Base-by-base conservation (phyloP, 1,140 invertebrate species). In the Tribolium castaneum region DNA sequence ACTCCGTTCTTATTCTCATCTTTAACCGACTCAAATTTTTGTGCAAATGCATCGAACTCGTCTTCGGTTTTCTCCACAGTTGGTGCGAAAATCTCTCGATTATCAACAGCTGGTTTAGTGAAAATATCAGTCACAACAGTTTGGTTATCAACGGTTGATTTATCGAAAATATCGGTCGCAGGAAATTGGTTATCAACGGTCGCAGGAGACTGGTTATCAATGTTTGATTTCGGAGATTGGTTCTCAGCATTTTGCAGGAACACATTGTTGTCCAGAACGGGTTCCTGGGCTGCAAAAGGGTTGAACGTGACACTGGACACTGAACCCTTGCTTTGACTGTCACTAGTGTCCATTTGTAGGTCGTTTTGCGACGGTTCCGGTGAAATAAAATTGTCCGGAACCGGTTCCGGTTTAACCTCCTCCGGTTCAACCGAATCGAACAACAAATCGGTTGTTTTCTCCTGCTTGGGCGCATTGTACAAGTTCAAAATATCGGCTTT, bases 41-140 rank as follows among this genome's bases (percentile, higher is more conserved):
- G 93, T 1, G 94, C 92, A 82, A 97, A 97, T 0, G 93, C 95
- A 86, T 96, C 95, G 76, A 95, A 95, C 12, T 91, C 91, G 78
- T 94, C 93, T 1, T 87, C 86, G 0, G 84, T 83, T 78, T 80
- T 73, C 14, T 62, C 10, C n/a, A n/a, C n/a, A n/a, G n/a, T 50
- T 75, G 51, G 16, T 59, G 54, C n/a, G 10, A 12, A 14, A 30
- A 10, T 70, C 9, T 50, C 10, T 70, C 22, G 14, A 22, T 16
- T 12, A 22, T 34, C 10, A 5, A 13, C 2, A 1, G 16, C 2
- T 1, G 16, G 1, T 19, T 19, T 2, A 4, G 25, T 6, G 25
- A 75, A 75, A 13, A 51, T 14, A 70, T 75, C 54, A 34, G 76
- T 35, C 9, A 12, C 22, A 25, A 5, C 2, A 25, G n/a, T n/a